Base-by-base conservation (phyloP, 2,888 invertebrate species). In the Rhopalosiphum nymphaeae region DNA sequence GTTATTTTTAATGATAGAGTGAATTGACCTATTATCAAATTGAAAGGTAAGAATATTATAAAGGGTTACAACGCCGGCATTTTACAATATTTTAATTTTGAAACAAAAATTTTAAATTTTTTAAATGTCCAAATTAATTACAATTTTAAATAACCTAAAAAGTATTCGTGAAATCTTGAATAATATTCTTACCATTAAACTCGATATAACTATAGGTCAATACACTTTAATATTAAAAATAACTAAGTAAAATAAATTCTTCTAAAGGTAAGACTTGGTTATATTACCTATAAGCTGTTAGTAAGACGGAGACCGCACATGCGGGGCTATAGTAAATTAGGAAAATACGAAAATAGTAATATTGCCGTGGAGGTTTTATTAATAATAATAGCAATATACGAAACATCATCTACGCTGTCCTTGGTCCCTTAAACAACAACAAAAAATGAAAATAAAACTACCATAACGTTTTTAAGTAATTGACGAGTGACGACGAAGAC, bases 391-490 rank as follows among this genome's bases (percentile, higher is more conserved):
- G 21, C 53, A 21, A 78, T 78, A 78, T 36, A 25, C 78, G 9
- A 78, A 26, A 57, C 53, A 26, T 26, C 26, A 26, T 57, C 26
- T 9, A 26, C 26, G 26, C 9, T 7, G 26, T 26, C 57, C 9
- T 57, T 9, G 26, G 26, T 26, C 11, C 9, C 57, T 57, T 26
- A 2, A 10, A 78, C 78, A 36, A 78, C 36, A 78, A 36, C 21
- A 7, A 78, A 36, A 78, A 13, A 46, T 46, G 0, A 13, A n/a
- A 16, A n/a, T n/a, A 67, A 67, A 78, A 78, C 5, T 21, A 53
- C 78, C 78, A 21, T 78, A 3, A 44, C 42, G 26, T 85, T 89
- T 42, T 84, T 85, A 85, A 91, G 85, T 85, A 85, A 91, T 91
- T 91, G 44, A 56, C 44, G 78, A 36, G 78, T 78, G 78, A 36